These are phyloP conservation scores for Aulostomus chinensis DNA, from an alignment of 2,797 vertebrate species.

Conservation along the genomic window DNA sequence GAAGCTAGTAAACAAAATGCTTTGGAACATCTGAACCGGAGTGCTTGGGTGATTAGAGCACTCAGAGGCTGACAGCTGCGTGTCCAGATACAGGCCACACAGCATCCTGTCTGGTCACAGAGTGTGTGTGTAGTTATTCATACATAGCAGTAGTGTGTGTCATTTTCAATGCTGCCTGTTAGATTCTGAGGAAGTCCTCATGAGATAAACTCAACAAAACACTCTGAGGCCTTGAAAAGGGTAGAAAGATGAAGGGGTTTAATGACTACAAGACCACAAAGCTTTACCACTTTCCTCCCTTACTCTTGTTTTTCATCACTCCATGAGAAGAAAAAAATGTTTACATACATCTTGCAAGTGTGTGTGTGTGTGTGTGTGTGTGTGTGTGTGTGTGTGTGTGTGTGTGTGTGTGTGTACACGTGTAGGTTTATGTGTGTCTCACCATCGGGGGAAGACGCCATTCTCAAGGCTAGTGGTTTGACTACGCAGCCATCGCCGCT, in stretches of 20 bases:
- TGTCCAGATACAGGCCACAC: constrained; percentile 34
- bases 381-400: no score
- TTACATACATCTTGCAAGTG: no score
- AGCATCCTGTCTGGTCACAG: constrained; percentile 37
- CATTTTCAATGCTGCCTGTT: constrained; percentile 42
- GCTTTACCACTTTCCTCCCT: neutral
- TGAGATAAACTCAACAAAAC: constrained; percentile 41
- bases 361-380: neutral
- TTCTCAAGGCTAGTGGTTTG: constrained; percentile 98
- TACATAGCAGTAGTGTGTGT: constrained; percentile 36
- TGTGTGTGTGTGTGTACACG: neutral
- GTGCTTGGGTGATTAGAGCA: constrained; percentile 18
- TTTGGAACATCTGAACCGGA: constrained; percentile 23
- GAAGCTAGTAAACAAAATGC: constrained; percentile 30
- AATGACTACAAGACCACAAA: neutral
- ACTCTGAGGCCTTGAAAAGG: constrained; percentile 4
- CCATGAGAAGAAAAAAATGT: no score
- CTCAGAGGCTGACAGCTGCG: constrained; percentile 36
- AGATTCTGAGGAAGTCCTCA: constrained; percentile 46
- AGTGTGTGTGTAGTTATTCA: constrained; percentile 6
- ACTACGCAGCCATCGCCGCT: constrained; percentile 96
- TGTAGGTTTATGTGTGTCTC: constrained; percentile 38
- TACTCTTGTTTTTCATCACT: no score
- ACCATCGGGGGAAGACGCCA: constrained; percentile 97
- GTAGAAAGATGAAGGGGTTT: no score